A percentile compares a stretch with the other conserved stretches of the same genome.
These are phyloP conservation scores for Eupithecia inturbata DNA, from an alignment of 2,888 invertebrate species.

Conservation along the genomic window DNA sequence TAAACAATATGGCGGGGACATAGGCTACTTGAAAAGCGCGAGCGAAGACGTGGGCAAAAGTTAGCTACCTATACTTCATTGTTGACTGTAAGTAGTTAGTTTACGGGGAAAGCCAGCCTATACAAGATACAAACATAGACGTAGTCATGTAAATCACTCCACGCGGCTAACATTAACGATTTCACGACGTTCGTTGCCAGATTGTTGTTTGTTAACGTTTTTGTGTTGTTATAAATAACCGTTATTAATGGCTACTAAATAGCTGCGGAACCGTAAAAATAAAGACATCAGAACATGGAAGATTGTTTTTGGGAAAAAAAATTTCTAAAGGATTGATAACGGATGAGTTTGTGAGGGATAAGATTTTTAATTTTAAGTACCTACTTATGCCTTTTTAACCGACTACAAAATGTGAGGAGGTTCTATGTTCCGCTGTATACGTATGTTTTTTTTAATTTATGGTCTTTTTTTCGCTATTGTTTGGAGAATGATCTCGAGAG, in stretches of 20 bases:
- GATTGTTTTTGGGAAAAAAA: background rate
- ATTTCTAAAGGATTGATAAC: too few species aligned
- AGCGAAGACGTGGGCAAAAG: too few species aligned
- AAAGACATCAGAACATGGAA: background rate
- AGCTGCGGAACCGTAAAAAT: slow-evolving; percentile 32
- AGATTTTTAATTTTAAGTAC: too few species aligned
- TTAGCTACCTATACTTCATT: too few species aligned
- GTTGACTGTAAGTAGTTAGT: background rate
- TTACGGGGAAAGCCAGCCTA: background rate
- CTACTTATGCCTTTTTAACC: too few species aligned
- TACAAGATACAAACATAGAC: slow-evolving; percentile 9
- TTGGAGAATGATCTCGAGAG: too few species aligned
- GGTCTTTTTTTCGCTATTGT: too few species aligned
- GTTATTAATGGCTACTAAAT: slow-evolving; percentile 28
- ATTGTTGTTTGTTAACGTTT: slow-evolving; percentile 27
- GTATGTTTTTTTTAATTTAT: too few species aligned
- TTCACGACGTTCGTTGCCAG: slow-evolving; percentile 27
- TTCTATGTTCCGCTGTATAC: too few species aligned
- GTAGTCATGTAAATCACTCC: slow-evolving; percentile 38
- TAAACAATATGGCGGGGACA: too few species aligned
- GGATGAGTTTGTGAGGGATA: too few species aligned
- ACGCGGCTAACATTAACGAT: slow-evolving; percentile 32
- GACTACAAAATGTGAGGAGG: too few species aligned
- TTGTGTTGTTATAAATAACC: slow-evolving; percentile 22
- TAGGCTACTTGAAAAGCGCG: background rate